Evolutionary conservation across 1,140 invertebrate species (phyloP).

Genomic region (Brachionus plicatilis): DNA sequence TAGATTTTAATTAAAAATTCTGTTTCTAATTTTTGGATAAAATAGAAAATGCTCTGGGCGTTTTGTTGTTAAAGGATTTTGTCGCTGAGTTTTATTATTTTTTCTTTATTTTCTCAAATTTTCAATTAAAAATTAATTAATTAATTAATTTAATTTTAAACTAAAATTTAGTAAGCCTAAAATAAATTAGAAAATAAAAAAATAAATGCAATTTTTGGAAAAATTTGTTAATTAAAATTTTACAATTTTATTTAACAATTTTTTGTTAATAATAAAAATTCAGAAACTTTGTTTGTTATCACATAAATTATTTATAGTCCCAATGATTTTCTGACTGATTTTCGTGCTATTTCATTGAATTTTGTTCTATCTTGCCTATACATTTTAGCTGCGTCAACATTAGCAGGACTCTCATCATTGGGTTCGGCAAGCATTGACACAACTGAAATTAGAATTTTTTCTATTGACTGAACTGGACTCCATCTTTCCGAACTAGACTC

Average conservation of each 20-base stretch:
- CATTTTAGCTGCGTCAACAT: slow-evolving; percentile 99
- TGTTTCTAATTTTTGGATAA: not conserved
- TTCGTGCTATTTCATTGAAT: slow-evolving; percentile 87
- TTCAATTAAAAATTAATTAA: no score
- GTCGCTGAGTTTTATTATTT: not conserved
- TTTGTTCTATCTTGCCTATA: slow-evolving; percentile 89
- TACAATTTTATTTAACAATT: not conserved
- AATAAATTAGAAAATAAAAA: no score
- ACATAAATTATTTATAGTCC: not conserved
- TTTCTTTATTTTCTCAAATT: not conserved
- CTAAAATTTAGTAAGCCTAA: no score
- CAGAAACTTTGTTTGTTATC: not conserved
- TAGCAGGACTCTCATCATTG: slow-evolving; percentile 97
- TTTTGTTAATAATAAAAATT: not conserved
- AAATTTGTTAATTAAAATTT: not conserved
- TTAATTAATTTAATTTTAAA: no score
- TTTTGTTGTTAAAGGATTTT: no score
- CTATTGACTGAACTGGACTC: slow-evolving; percentile 97
- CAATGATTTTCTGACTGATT: slow-evolving; percentile 60
- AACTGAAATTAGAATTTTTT: slow-evolving; percentile 96
- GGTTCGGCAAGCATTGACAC: slow-evolving; percentile 98
- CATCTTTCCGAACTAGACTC: slow-evolving; percentile 93
- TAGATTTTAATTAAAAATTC: not conserved
- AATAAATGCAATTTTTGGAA: not conserved
- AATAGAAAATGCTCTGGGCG: no score